Evolutionary conservation across 2,113 vertebrate genomes (phyloP).

Genomic region (Rhizomys pruinosus): DNA sequence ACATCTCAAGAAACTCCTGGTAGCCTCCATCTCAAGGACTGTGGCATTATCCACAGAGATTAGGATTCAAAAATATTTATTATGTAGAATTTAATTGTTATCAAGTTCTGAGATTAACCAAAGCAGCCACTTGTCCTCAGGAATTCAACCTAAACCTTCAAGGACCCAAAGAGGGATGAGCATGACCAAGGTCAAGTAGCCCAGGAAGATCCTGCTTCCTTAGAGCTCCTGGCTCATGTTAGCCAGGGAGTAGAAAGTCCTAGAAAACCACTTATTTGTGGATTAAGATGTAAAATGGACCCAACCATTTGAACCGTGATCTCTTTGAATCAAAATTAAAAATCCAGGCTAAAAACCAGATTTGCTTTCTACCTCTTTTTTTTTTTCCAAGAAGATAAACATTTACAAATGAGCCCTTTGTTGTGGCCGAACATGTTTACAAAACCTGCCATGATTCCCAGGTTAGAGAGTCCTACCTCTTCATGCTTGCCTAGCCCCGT

Average conservation of each 20-base stretch:
- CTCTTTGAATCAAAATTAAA: slow-evolving; percentile 58
- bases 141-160: slow-evolving; percentile 2
- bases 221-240: not conserved
- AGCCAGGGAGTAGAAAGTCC: not conserved
- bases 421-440: not conserved
- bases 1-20: not conserved
- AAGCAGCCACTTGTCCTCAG: not conserved
- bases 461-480: not conserved
- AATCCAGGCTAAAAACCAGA: not conserved
- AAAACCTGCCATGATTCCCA: not conserved
- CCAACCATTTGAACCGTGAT: slow-evolving; percentile 26
- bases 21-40: not conserved
- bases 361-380: slow-evolving; percentile 49
- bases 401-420: not conserved
- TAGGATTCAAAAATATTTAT: slow-evolving; percentile 27
- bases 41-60: not conserved
- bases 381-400: slow-evolving; percentile 40
- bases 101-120: not conserved
- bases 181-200: slow-evolving; percentile 8
- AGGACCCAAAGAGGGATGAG: not conserved
- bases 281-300: slow-evolving; percentile 20
- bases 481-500: not conserved
- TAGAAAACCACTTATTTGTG: not conserved
- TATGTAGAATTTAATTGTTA: slow-evolving; percentile 49
- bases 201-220: not conserved